Evolutionary conservation across 2,888 invertebrate genomes (phyloP).

Genomic region (Arenicola marina): DNA sequence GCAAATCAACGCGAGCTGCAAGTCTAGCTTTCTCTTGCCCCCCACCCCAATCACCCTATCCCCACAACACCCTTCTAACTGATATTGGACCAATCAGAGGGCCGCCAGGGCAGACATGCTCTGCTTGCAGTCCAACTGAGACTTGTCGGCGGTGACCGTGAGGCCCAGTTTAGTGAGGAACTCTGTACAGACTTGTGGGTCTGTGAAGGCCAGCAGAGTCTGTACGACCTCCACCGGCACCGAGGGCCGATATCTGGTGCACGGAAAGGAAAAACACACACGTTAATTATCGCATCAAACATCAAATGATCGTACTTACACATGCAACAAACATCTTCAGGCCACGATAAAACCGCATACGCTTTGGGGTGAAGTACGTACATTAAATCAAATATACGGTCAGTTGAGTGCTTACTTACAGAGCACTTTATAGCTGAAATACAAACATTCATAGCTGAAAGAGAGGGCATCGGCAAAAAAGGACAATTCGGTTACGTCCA

Average conservation of each 20-base stretch:
- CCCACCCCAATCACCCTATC: no score
- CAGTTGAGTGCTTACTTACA: background rate
- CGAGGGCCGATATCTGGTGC: conserved; percentile 84
- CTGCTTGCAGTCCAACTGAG: conserved; percentile 86
- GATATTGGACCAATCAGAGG: conserved; percentile 1
- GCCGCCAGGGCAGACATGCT: conserved; percentile 30
- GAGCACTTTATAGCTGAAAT: background rate
- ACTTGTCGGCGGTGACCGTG: conserved; percentile 52
- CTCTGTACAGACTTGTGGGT: conserved; percentile 80
- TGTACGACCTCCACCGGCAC: conserved; percentile 85
- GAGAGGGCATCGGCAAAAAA: no score
- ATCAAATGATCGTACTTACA: no score
- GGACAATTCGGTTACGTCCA: no score
- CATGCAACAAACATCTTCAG: no score
- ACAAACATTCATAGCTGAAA: no score
- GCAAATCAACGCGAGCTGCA: no score
- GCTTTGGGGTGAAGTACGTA: background rate
- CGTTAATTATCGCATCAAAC: background rate
- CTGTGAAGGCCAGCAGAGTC: conserved; percentile 86
- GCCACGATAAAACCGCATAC: background rate
- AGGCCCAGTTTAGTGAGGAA: conserved; percentile 85
- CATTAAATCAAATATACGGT: background rate
- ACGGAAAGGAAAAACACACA: conserved; percentile 7
- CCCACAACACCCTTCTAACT: no score
- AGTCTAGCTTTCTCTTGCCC: no score